These are phyloP conservation scores for Dicranocentrus wangi DNA, from an alignment of 2,888 invertebrate species.

Conservation along the genomic window DNA sequence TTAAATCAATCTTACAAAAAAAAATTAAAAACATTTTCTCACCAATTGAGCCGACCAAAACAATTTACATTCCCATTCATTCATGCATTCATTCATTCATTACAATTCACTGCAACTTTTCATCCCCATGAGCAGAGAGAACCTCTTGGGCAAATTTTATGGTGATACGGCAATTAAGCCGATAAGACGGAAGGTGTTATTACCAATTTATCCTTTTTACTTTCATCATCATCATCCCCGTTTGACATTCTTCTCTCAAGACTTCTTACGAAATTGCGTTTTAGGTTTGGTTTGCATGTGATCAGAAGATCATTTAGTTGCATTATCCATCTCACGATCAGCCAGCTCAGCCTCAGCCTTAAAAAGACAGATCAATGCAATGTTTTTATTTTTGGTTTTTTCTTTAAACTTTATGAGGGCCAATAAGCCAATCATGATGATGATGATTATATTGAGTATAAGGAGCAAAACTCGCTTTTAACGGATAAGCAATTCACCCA, in stretches of 20 bases:
- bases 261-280: background rate
- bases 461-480: background rate
- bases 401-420: slow-evolving; percentile 51
- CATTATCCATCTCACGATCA: too few relatives aligned
- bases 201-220: background rate
- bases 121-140: background rate
- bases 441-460: slow-evolving; percentile 62
- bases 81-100: too few relatives aligned
- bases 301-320: background rate
- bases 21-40: too few relatives aligned
- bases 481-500: slow-evolving; percentile 18
- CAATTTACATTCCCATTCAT: too few relatives aligned
- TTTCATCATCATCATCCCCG: slow-evolving; percentile 14
- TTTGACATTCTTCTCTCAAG: background rate
- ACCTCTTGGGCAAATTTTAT: slow-evolving; percentile 37
- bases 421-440: slow-evolving; percentile 60
- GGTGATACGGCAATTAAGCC: slow-evolving; percentile 40
- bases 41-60: too few relatives aligned
- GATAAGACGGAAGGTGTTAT: slow-evolving; percentile 1
- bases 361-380: slow-evolving; percentile 27
- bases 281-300: background rate
- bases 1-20: too few relatives aligned
- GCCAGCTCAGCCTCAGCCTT: too few relatives aligned
- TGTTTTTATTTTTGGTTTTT: slow-evolving; percentile 49
- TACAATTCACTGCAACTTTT: too few relatives aligned